Conservation (phyloP, 2,113 vertebrate genomes). For the Morone saxatilis region DNA sequence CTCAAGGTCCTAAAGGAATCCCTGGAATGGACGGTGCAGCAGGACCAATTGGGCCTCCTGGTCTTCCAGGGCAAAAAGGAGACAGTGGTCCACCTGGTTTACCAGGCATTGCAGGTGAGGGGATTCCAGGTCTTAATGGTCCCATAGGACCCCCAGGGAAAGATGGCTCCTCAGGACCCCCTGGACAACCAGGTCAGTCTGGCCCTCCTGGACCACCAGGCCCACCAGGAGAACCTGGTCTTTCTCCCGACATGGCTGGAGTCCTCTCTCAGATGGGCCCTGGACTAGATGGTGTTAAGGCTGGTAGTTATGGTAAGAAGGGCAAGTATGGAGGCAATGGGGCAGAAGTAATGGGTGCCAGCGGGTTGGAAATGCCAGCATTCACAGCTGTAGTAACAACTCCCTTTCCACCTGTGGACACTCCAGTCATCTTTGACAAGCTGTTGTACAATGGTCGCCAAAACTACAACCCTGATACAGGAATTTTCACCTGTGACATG, state of each 20-base stretch:
- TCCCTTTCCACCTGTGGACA: slow-evolving; percentile 93
- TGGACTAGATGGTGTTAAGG: slow-evolving; percentile 88
- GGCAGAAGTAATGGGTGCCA: slow-evolving; percentile 79
- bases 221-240: slow-evolving; percentile 85
- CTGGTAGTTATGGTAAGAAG: slow-evolving; percentile 88
- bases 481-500: slow-evolving; percentile 96
- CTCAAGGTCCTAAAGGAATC: slow-evolving; percentile 93
- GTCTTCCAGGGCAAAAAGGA: slow-evolving; percentile 90
- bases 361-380: slow-evolving; percentile 93
- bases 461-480: slow-evolving; percentile 95
- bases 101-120: slow-evolving; percentile 87
- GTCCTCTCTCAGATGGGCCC: slow-evolving; percentile 93
- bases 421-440: slow-evolving; percentile 94
- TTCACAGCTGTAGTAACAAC: slow-evolving; percentile 93
- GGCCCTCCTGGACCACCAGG: slow-evolving; percentile 94
- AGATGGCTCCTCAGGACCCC: slow-evolving; percentile 85
- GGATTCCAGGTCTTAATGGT: slow-evolving; percentile 88
- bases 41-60: slow-evolving; percentile 91
- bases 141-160: slow-evolving; percentile 90
- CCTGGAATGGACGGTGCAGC: slow-evolving; percentile 91
- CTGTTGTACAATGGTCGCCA: slow-evolving; percentile 96
- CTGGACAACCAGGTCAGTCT: slow-evolving; percentile 89
- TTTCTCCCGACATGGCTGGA: slow-evolving; percentile 88
- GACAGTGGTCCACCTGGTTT: slow-evolving; percentile 89
- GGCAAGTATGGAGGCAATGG: slow-evolving; percentile 84